Evolutionary conservation across 2,797 vertebrate genomes (phyloP), one percentile per base, ranked within the genome.

Genomic region (Malacoctenus gilli): DNA sequence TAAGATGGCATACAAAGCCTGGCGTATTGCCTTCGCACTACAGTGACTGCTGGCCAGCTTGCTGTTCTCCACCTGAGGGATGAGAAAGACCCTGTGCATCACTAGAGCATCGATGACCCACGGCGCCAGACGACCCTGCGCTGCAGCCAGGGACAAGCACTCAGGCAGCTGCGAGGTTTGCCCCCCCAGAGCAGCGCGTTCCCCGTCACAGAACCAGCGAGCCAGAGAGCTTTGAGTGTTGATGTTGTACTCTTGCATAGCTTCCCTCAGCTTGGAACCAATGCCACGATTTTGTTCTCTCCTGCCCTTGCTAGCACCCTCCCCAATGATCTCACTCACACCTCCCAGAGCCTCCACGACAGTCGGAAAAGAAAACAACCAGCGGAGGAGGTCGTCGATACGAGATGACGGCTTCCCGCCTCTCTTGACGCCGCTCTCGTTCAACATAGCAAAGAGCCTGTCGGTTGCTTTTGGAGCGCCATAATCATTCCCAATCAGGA

Each of bases 51-150:
- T 96, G 11, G 89, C 63, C 12, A 80, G 85, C 70, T 84, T 92
- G 82, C 91, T 91, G 78, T 97, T 93, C 82, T 99, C 97, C 52
- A 99, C 96, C 66, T 99, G 97, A 0, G 89, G 85, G 0, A 87
- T 82, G 12, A 99, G 93, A 63, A 98, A 71, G 15, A 89, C 92
- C 44, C 92, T 91, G 25, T 47, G 90, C 42, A 94, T 89, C 2
- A 94, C 76, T 52, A 95, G 60, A 35, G 87, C 93, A 55, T 98
- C 90, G 20, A 94, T 82, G 62, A 92, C 39, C 41, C 94, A 75
- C 0, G 95, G 92, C 22, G 92, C 64, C 3, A 99, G 79, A 55
- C 82, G 72, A 4, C 92, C 95, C 54, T 70, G 85, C 0, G 89
- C 83, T 15, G 93, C 78, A 30, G 89, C 90, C 18, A 18, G 43